A percentile compares a stretch with the other conserved stretches of the same genome.
phyloP scores from a whole-genome alignment of 2,797 vertebrate genomes.

The Circus cinereus region DNA sequence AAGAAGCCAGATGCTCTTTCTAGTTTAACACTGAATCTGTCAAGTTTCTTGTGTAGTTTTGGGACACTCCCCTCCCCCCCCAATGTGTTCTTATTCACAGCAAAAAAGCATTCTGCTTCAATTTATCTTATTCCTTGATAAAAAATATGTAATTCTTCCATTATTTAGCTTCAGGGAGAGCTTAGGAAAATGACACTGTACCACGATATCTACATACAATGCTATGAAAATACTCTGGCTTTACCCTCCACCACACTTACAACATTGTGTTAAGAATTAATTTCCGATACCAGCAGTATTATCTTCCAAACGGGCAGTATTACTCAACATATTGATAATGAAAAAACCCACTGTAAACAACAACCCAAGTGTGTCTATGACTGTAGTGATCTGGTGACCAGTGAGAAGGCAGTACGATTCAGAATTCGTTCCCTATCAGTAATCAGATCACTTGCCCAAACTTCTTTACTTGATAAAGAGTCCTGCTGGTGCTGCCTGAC shows the following conservation, averaged over 20 bases:
- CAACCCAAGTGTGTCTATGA: not conserved
- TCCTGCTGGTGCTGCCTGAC: not conserved
- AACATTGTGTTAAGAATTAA: not conserved
- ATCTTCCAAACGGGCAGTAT: not conserved
- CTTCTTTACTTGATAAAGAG: not conserved
- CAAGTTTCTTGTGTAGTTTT: not conserved
- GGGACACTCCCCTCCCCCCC: too few species aligned
- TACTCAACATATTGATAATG: not conserved
- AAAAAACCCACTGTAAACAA: accelerated
- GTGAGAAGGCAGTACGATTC: not conserved
- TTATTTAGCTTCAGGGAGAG: not conserved
- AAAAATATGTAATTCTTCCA: not conserved
- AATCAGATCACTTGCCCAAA: not conserved
- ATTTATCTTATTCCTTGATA: not conserved
- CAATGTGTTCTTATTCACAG: not conserved
- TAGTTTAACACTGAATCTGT: not conserved
- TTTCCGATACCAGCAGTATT: not conserved
- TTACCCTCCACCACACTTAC: not conserved
- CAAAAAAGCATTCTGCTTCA: not conserved
- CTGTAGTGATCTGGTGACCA: not conserved
- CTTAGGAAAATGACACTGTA: not conserved
- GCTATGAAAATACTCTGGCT: not conserved
- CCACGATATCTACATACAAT: not conserved
- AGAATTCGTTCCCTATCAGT: not conserved
- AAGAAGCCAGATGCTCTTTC: not conserved